Base-by-base conservation (phyloP, 2,797 vertebrate species). In the Borostomias antarcticus region DNA sequence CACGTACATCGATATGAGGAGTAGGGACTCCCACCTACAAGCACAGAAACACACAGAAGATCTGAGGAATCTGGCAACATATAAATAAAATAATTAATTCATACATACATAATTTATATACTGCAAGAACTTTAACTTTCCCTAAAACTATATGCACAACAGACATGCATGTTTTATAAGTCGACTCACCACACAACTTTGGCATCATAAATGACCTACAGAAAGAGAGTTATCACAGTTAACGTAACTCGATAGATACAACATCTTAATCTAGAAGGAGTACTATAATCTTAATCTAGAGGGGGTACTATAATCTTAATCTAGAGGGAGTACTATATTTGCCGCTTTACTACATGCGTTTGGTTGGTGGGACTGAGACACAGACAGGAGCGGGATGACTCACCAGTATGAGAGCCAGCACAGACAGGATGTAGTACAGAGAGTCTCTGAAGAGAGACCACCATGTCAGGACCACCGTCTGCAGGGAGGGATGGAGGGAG, bases 361-460 rank as follows among this genome's bases (percentile, higher is more conserved):
- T 35, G 32, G 40, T 53, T 40, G 2, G 33, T 9, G 32, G 28
- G 26, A 13, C 25, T 52, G 37, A 45, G 21, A 9, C 13, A 15
- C 32, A 23, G 25, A 2, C 40, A 43, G 40, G 13, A 17, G 3
- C 0, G 2, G n/a, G 40, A 1, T 32, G 23, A 70, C 88, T 90
- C 68, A 93, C 92, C 89, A 91, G 33, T 64, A 93, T 93, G 73
- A 93, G 90, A 23, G 89, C 84, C 76, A 93, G 78, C 0, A 93
- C 91, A 8, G 92, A 81, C 26, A 93, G 79, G 78, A 92, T 92
- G 81, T 93, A 93, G 88, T 89, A 93, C 52, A 81, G 58, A 2
- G 91, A 91, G 64, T 93, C 92, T 81, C 92, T 84, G 74, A 93
- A 93, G 9, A 93, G 77, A 37, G 91, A 88, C 92, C 92, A 93